Base-by-base conservation (phyloP, 2,888 invertebrate species). In the Orthosia cruda region DNA sequence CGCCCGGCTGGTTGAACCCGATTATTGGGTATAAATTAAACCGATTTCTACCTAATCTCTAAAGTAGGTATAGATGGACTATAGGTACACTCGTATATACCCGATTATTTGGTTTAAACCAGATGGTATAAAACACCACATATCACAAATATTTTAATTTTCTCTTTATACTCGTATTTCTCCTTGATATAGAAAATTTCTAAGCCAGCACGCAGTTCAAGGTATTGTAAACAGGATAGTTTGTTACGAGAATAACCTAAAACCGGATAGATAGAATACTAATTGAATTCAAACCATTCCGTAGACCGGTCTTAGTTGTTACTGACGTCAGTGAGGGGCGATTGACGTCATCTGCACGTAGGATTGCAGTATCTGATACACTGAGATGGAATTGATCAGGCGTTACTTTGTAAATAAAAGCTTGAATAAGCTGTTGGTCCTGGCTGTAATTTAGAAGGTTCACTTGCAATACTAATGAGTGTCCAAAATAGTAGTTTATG, bases 271-370 rank as follows among this genome's bases (percentile, higher is more conserved):
- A 32, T 71, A 26, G 40, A 47, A 79, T 62, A 47, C 23, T 32
- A 50, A 64, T 82, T 52, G 20, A 50, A 50, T 58, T n/a, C 49
- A 20, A 40, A 50, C 32, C 49, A 65, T 58, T 66, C 58, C 52
- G 49, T 45, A 20, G 32, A 71, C 80, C 66, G 71, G 57, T 63
- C 49, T 71, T 11, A 15, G 26, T 45, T 63, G 18, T 52, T 47
- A 18, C n/a, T 80, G 66, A 83, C 80, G 80, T 83, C 79, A 83
- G 61, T 49, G 15, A 18, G 45, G 20, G 20, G 20, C 58, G 1
- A 78, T 80, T 80, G 80, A 83, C 80, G 83, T 80, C 80, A 83
- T 40, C 12, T 3, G 32, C 16, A 16, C 16, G n/a, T 50, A 18
- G 50, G n/a, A 61, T 47, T 59, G 72, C 55, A 65, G 32, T 66